phyloP scores from a whole-genome alignment of 30 jellyfish, hydroid and myxozoan species.

The Turritopsis dohrnii region DNA sequence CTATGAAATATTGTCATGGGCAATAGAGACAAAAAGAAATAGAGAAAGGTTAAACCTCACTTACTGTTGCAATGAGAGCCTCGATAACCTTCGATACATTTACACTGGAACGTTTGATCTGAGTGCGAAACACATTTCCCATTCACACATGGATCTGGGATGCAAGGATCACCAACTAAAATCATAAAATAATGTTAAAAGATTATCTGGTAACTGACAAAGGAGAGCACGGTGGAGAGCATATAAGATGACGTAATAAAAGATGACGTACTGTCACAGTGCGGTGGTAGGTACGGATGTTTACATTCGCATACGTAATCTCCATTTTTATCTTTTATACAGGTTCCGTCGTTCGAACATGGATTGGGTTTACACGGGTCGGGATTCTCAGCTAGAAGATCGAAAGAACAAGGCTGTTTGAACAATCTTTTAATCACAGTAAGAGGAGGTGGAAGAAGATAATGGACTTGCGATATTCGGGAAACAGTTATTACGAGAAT shows the following conservation, averaged over 20 bases:
- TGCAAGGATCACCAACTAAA: conserved; percentile 44
- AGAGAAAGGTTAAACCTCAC: neutral
- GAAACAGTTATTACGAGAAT: too few relatives aligned
- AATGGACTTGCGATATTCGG: too few relatives aligned
- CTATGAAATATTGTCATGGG: neutral
- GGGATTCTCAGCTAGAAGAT: conserved; percentile 34
- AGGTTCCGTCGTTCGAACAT: conserved; percentile 57
- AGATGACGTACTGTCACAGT: conserved; percentile 63
- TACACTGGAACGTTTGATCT: conserved; percentile 21
- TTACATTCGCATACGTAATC: conserved; percentile 66
- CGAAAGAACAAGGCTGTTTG: neutral
- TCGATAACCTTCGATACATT: conserved; percentile 3
- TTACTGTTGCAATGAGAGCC: conserved; percentile 24
- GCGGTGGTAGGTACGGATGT: conserved; percentile 50
- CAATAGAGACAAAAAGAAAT: too few relatives aligned
- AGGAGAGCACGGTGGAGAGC: neutral
- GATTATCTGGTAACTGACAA: neutral
- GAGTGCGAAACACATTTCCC: conserved; percentile 28
- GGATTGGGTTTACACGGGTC: conserved; percentile 77
- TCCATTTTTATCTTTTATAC: conserved; percentile 52
- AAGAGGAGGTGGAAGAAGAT: neutral
- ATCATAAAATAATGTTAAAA: neutral
- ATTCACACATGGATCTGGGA: conserved; percentile 43
- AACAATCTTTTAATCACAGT: neutral
- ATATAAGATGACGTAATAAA: neutral